Evolutionary conservation across 2,888 invertebrate species (phyloP).

Genomic region (Mamestra brassicae): DNA sequence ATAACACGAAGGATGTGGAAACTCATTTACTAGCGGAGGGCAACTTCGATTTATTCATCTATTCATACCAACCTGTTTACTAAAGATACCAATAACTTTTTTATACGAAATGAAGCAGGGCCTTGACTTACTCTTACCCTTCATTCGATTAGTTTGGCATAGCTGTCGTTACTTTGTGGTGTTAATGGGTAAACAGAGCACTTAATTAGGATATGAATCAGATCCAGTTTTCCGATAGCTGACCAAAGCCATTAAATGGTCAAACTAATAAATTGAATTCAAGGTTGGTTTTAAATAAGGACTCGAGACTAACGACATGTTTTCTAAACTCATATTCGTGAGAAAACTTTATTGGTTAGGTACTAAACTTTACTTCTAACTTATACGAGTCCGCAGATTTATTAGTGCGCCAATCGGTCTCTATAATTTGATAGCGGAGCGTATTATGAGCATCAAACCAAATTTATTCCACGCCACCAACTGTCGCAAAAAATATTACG

Average conservation of each 20-base stretch:
- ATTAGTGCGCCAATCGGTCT: conserved; percentile 4
- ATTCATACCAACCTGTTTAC: conserved; percentile 40
- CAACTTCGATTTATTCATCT: conserved; percentile 53
- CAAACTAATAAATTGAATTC: conserved; percentile 21
- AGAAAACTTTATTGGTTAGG: conserved; percentile 8
- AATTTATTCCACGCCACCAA: conserved; percentile 27
- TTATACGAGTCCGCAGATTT: background rate
- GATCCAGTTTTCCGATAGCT: background rate
- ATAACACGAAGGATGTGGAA: conserved; percentile 48
- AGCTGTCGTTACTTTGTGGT: conserved; percentile 5
- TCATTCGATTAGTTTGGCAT: conserved; percentile 8
- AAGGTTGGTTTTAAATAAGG: conserved; percentile 15
- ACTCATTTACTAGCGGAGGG: conserved; percentile 51
- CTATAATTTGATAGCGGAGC: conserved; percentile 8
- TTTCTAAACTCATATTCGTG: conserved; percentile 2
- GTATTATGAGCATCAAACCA: conserved; percentile 16
- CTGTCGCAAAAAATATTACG: conserved; percentile 21
- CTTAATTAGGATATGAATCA: conserved; percentile 15
- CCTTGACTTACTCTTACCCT: conserved; percentile 14
- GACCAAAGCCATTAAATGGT: conserved; percentile 16
- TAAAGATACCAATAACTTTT: conserved; percentile 42
- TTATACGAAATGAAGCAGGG: conserved; percentile 13
- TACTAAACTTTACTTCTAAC: conserved; percentile 9
- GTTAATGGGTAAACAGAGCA: conserved; percentile 19
- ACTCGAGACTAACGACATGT: background rate